These are phyloP conservation scores for Agriopis marginaria DNA, from an alignment of 2,888 invertebrate species.

Conservation along the genomic window DNA sequence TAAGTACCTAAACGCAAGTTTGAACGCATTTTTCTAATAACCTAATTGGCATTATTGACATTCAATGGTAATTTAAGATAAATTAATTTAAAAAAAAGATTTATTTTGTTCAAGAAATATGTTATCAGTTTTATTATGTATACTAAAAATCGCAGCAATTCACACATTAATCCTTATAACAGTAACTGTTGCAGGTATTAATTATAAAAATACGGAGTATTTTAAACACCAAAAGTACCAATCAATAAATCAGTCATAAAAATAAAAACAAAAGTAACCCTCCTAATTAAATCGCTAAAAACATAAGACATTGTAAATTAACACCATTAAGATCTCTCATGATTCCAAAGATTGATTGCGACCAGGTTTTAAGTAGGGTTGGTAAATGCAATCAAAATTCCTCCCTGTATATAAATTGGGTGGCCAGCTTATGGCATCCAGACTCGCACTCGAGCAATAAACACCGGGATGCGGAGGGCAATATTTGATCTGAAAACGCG, in stretches of 20 bases:
- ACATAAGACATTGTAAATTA: slow-evolving; percentile 41
- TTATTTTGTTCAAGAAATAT: too few species aligned
- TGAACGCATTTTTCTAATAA: too few species aligned
- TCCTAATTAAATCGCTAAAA: slow-evolving; percentile 34
- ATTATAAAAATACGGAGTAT: not conserved
- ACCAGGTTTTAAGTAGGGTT: slow-evolving; percentile 36
- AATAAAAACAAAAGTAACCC: slow-evolving; percentile 13
- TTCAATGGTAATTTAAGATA: too few species aligned
- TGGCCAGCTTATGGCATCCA: slow-evolving; percentile 49
- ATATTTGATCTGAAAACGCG: slow-evolving; percentile 69
- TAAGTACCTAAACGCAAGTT: too few species aligned
- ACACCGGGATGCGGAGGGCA: slow-evolving; percentile 57
- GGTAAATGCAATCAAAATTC: slow-evolving; percentile 44
- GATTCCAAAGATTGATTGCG: slow-evolving; percentile 45
- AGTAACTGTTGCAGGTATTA: not conserved
- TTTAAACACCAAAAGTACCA: slow-evolving; percentile 7
- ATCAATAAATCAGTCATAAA: slow-evolving; percentile 1
- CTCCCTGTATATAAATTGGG: slow-evolving; percentile 45
- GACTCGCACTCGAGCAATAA: slow-evolving; percentile 54
- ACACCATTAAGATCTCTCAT: slow-evolving; percentile 41
- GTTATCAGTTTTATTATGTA: not conserved
- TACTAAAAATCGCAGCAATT: slow-evolving; percentile 4
- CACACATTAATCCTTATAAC: slow-evolving; percentile 1
- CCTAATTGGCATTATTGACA: too few species aligned
- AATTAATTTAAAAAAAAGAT: too few species aligned